phyloP scores from a whole-genome alignment of 2,797 vertebrate species.

The Picus viridis region DNA sequence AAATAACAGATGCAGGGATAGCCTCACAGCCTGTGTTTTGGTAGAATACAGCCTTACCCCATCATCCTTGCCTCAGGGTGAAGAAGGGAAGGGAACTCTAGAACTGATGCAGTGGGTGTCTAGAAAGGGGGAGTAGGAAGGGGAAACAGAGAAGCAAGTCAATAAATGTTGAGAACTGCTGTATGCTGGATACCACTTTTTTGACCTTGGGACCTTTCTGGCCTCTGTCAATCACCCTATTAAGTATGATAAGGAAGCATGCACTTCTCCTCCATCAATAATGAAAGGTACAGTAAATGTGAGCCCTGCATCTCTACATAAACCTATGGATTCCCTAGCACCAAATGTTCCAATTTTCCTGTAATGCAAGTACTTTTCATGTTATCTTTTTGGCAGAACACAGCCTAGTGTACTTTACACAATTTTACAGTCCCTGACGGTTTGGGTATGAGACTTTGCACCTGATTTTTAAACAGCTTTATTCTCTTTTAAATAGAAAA shows the following conservation, averaged over 20 bases:
- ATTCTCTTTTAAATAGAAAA: neutral
- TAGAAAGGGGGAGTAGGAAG: neutral
- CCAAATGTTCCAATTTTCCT: neutral
- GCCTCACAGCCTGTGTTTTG: neutral
- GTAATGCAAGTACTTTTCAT: neutral
- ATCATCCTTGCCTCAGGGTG: neutral
- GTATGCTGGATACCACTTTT: neutral
- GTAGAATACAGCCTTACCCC: neutral
- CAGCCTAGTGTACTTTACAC: neutral
- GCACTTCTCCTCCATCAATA: neutral
- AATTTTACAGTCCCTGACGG: conserved; percentile 37
- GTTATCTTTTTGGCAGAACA: neutral
- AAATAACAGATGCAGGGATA: neutral
- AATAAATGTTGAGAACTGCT: neutral
- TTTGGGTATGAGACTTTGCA: neutral
- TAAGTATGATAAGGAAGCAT: neutral
- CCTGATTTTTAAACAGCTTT: neutral
- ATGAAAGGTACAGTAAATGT: neutral
- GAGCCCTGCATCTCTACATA: neutral
- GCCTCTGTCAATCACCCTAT: neutral
- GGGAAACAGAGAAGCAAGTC: neutral
- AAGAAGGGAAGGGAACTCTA: neutral
- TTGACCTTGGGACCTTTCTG: neutral
- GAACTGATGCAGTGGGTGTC: neutral
- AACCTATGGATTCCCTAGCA: neutral